Evolutionary conservation across 2,113 vertebrate genomes (phyloP).

Genomic region (Halcyon senegalensis): DNA sequence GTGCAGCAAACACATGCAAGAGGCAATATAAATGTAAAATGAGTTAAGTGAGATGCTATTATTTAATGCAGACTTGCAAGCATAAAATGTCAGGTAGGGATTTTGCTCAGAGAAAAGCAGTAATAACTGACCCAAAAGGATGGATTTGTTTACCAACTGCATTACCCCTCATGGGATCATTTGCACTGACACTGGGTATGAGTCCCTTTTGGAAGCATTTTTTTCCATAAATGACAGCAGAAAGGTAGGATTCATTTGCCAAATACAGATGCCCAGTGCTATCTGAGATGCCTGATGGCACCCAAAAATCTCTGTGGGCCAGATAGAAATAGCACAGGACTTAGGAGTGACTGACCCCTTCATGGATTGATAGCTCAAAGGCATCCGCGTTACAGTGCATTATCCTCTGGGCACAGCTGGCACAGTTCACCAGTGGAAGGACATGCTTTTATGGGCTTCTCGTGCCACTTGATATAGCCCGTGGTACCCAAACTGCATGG

Average conservation of each 20-base stretch:
- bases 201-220: neutral
- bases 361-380: neutral
- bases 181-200: neutral
- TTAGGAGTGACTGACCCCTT: neutral
- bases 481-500: neutral
- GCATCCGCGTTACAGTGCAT: neutral
- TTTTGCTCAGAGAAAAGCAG: neutral
- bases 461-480: neutral
- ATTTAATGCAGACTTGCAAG: neutral
- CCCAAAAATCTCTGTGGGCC: neutral
- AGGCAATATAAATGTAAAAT: constrained; percentile 37
- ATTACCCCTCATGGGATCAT: neutral
- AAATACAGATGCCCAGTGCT: neutral
- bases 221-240: neutral
- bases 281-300: neutral
- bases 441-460: neutral
- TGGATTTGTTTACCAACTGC: neutral
- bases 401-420: neutral
- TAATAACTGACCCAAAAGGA: neutral
- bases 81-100: neutral
- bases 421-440: neutral
- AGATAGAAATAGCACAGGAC: neutral
- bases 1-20: neutral
- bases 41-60: neutral
- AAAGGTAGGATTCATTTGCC: neutral